Evolutionary conservation across 2,888 invertebrate genomes (phyloP).

Genomic region (Phaonia tiefii): DNA sequence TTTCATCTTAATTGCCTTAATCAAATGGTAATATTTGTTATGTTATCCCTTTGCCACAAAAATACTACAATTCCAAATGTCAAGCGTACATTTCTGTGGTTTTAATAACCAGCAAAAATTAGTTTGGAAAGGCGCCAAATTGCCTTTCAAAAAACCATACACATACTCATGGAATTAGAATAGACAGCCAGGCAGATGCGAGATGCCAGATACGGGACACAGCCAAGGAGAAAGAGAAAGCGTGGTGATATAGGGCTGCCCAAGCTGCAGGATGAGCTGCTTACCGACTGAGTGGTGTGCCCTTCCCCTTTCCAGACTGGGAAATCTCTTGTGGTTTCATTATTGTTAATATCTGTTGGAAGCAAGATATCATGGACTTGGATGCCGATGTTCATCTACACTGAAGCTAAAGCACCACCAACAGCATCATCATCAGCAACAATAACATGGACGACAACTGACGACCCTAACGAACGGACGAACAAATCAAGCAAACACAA

Average conservation of each 20-base stretch:
- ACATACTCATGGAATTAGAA: constrained; percentile 40
- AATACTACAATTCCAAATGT: constrained; percentile 52
- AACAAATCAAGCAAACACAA: constrained; percentile 39
- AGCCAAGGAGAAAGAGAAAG: too few relatives aligned
- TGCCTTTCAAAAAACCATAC: constrained; percentile 59
- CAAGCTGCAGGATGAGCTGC: constrained; percentile 16
- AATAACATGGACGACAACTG: constrained; percentile 22
- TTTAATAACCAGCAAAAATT: constrained; percentile 66
- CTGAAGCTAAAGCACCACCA: constrained; percentile 35
- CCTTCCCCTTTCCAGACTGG: constrained; percentile 41
- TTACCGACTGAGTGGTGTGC: constrained; percentile 32
- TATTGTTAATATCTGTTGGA: constrained; percentile 58
- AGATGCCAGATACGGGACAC: background rate
- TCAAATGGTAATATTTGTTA: constrained; percentile 51
- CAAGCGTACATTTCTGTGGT: constrained; percentile 64
- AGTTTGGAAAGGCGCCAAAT: constrained; percentile 66
- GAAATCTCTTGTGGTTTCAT: constrained; percentile 60
- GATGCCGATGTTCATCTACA: constrained; percentile 19
- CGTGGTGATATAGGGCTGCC: constrained; percentile 15
- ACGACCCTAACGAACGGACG: constrained; percentile 5
- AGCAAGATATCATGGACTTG: constrained; percentile 23
- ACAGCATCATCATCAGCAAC: background rate
- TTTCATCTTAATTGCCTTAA: constrained; percentile 58
- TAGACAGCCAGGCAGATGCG: constrained; percentile 43
- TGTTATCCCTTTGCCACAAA: constrained; percentile 37